These are phyloP conservation scores for Pipa parva DNA, from an alignment of 2,113 vertebrate genomes.

Conservation along the genomic window DNA sequence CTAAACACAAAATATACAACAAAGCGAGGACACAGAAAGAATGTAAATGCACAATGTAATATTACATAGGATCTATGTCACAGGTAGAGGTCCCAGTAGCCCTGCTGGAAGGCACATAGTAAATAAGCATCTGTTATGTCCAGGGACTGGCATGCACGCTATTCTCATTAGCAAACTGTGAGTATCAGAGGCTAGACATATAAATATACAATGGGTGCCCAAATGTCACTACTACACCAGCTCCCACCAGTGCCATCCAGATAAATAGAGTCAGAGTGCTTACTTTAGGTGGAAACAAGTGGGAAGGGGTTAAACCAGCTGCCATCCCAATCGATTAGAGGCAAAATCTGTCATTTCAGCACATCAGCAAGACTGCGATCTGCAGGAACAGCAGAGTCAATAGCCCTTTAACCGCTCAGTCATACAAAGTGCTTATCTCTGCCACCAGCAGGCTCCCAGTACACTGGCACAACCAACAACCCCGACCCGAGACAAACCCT, in stretches of 20 bases:
- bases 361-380: slow-evolving; percentile 15
- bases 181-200: too few relatives aligned
- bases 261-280: background rate
- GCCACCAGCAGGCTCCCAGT: background rate
- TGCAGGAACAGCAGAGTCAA: slow-evolving; percentile 10
- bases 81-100: too few relatives aligned
- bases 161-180: too few relatives aligned
- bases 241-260: fast-evolving
- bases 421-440: background rate
- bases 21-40: too few relatives aligned
- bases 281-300: background rate
- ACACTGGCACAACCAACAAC: background rate
- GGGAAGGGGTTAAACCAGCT: background rate
- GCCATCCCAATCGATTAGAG: background rate
- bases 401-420: slow-evolving; percentile 26
- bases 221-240: background rate
- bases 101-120: too few relatives aligned
- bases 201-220: too few relatives aligned
- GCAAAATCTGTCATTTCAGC: background rate
- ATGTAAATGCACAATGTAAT: too few relatives aligned
- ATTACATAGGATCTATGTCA: too few relatives aligned
- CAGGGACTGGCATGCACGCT: too few relatives aligned
- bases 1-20: too few relatives aligned
- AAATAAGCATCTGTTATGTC: too few relatives aligned
- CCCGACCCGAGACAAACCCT: background rate